Percentiles rank a stretch among this genome's conserved stretches.
phyloP scores from a whole-genome alignment of 2,888 invertebrate species.

The Linyphia triangularis region DNA sequence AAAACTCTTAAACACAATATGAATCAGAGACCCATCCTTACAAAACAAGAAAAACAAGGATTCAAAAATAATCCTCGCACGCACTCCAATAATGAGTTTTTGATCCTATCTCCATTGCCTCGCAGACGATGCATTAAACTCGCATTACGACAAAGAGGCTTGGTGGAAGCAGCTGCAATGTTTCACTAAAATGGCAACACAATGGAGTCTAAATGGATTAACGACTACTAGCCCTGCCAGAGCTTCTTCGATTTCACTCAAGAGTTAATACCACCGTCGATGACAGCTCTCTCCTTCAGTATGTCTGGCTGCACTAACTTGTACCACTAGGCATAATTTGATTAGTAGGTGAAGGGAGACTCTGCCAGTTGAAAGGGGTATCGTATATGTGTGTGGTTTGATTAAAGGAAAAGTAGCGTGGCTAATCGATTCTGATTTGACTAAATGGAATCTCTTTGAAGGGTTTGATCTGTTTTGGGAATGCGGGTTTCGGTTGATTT shows the following conservation, averaged over 20 bases:
- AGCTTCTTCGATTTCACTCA: conserved; percentile 20
- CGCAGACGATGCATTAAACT: conserved; percentile 43
- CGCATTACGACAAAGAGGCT: conserved; percentile 32
- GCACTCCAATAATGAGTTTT: conserved; percentile 48
- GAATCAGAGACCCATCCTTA: neutral
- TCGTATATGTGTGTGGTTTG: neutral
- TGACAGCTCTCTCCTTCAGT: neutral
- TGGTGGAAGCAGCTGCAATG: conserved; percentile 36
- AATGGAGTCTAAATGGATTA: conserved; percentile 47
- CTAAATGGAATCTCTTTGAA: neutral
- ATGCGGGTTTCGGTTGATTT: neutral
- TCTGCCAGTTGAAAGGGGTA: neutral
- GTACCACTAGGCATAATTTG: neutral
- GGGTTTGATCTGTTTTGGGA: neutral
- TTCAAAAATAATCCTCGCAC: conserved; percentile 40
- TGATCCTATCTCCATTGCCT: conserved; percentile 35
- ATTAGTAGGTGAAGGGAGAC: neutral
- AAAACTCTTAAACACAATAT: neutral
- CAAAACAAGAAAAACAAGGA: neutral
- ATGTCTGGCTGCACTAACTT: neutral
- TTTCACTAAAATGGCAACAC: conserved; percentile 33
- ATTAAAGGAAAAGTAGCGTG: neutral
- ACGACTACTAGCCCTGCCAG: conserved; percentile 7
- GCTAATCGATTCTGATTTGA: neutral
- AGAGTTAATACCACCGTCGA: conserved; percentile 27